Percentiles rank a stretch among this genome's conserved stretches.
These are phyloP conservation scores for Procavia capensis DNA, from an alignment of 2,113 vertebrate genomes.

Conservation along the genomic window DNA sequence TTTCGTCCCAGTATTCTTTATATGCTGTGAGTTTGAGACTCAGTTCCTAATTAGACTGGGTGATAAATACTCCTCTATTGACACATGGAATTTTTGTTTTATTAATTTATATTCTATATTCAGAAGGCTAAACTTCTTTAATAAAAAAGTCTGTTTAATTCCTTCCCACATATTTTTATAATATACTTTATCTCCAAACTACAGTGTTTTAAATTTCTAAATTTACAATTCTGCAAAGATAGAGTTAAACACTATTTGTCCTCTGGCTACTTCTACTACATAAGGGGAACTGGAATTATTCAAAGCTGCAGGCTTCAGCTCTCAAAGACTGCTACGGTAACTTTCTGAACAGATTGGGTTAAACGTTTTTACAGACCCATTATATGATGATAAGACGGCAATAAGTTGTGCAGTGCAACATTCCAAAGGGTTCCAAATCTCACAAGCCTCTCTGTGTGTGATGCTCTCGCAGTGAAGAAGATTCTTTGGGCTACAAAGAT, in stretches of 20 bases:
- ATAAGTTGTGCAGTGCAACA: conserved; percentile 84
- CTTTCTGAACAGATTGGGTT: conserved; percentile 84
- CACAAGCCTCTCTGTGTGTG: conserved; percentile 80
- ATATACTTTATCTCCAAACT: conserved; percentile 2
- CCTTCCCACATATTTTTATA: background rate
- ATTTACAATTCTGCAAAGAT: conserved; percentile 68
- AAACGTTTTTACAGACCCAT: conserved; percentile 74
- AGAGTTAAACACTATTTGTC: conserved; percentile 80
- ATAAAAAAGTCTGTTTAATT: background rate
- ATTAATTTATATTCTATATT: conserved; percentile 42
- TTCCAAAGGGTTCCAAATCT: conserved; percentile 80
- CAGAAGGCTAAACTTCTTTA: conserved; percentile 1
- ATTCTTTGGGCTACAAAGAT: conserved; percentile 88
- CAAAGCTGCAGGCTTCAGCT: conserved; percentile 65
- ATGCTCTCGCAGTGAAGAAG: conserved; percentile 89
- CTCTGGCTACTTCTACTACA: conserved; percentile 42
- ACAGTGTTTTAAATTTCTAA: conserved; percentile 31
- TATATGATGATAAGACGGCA: conserved; percentile 76
- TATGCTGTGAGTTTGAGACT: conserved; percentile 59
- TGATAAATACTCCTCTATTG: background rate
- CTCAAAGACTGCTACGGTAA: conserved; percentile 71
- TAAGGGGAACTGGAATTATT: conserved; percentile 52
- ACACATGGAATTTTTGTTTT: background rate
- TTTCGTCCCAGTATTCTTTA: conserved; percentile 28
- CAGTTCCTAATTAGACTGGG: conserved; percentile 52